phyloP scores from a whole-genome alignment of 2,113 vertebrate genomes.

The Opisthocomus hoazin region DNA sequence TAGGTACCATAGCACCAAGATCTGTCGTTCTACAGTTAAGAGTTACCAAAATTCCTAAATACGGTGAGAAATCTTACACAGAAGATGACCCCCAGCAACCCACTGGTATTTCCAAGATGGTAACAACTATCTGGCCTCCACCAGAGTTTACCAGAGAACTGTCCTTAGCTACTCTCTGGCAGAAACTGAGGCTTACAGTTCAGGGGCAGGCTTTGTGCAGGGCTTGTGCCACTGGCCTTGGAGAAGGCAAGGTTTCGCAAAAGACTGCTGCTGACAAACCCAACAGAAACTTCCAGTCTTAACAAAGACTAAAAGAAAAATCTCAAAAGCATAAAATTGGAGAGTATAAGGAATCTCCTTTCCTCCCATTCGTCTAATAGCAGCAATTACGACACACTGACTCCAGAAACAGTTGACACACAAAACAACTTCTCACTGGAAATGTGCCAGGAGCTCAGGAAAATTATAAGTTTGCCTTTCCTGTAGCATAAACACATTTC shows the following conservation, averaged over 20 bases:
- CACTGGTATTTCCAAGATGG: neutral
- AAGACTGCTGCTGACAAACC: neutral
- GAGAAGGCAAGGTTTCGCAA: neutral
- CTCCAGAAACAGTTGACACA: neutral
- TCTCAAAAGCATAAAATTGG: neutral
- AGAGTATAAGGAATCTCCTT: neutral
- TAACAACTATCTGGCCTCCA: neutral
- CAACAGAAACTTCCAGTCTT: neutral
- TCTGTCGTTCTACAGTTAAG: accelerated
- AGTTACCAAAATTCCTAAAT: neutral
- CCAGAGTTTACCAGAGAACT: neutral
- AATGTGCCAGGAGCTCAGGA: neutral
- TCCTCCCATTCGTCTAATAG: neutral
- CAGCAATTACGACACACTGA: neutral
- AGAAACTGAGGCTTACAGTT: neutral
- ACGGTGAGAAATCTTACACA: neutral
- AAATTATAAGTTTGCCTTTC: neutral
- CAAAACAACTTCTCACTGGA: neutral
- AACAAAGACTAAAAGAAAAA: neutral
- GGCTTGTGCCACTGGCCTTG: neutral
- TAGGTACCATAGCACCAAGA: accelerated
- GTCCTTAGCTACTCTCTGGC: neutral
- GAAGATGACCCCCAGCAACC: neutral
- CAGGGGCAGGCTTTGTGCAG: neutral
- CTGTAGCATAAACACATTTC: constrained; percentile 13